Percentiles rank a stretch among this genome's conserved stretches.
Evolutionary conservation across 2,113 vertebrate genomes (phyloP).

Genomic region (Tychaedon coryphoeus): DNA sequence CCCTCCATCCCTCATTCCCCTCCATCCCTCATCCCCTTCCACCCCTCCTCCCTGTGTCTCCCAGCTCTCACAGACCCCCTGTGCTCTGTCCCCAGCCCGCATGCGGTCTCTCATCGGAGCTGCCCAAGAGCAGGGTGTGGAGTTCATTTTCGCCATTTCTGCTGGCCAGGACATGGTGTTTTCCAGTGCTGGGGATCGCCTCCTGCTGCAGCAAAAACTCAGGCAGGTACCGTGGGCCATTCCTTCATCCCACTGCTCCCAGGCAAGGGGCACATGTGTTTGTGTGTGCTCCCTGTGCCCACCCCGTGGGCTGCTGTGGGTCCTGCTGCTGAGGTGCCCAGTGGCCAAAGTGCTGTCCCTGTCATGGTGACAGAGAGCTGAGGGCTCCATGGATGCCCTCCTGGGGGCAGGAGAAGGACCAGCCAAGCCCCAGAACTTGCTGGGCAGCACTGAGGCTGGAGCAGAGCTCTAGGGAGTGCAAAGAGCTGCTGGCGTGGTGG

Average conservation of each 20-base stretch:
- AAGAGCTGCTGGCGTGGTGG: accelerated
- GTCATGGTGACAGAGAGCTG: not conserved
- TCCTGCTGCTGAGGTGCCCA: not conserved
- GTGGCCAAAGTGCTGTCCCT: not conserved
- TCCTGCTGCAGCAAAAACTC: conserved; percentile 84
- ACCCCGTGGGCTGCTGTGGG: not conserved
- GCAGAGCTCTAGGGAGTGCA: not conserved
- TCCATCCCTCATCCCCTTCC: not conserved
- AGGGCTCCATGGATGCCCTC: not conserved
- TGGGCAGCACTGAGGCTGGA: not conserved
- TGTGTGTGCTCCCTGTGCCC: not conserved
- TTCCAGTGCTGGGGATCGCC: conserved; percentile 81
- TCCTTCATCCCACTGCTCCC: conserved; percentile 8
- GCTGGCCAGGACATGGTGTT: conserved; percentile 88
- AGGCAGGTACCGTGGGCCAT: conserved; percentile 77
- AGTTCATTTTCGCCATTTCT: conserved; percentile 84
- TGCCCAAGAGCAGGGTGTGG: conserved; percentile 71
- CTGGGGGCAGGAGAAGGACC: not conserved
- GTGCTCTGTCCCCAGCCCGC: conserved; percentile 65
- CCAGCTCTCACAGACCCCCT: not conserved
- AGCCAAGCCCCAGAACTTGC: not conserved
- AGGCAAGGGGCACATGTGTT: accelerated
- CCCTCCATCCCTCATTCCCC: not conserved
- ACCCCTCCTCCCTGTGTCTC: not conserved
- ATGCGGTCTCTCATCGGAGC: conserved; percentile 76